phyloP scores from a whole-genome alignment of 2,888 invertebrate genomes.

The Physocephala rufipes region DNA sequence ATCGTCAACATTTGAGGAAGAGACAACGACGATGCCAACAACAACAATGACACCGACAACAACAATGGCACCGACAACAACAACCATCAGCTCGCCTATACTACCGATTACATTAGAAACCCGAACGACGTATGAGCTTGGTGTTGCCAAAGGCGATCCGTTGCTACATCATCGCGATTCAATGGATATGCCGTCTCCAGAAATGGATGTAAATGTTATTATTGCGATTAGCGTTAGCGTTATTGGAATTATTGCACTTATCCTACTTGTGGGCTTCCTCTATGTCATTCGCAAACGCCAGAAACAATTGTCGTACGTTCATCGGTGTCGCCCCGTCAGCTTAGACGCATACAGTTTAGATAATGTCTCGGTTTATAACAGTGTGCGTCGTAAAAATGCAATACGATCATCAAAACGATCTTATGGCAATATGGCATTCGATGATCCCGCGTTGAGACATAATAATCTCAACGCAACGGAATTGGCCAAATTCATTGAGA shows the following conservation, averaged over 20 bases:
- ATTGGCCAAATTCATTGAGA: constrained; percentile 77
- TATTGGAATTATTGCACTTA: constrained; percentile 80
- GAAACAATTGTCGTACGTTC: constrained; percentile 82
- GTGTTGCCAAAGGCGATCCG: constrained; percentile 42
- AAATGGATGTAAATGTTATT: constrained; percentile 74
- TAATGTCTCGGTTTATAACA: constrained; percentile 84
- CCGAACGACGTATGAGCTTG: constrained; percentile 19
- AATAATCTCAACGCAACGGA: constrained; percentile 80
- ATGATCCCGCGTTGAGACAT: constrained; percentile 81
- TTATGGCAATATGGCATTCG: constrained; percentile 90
- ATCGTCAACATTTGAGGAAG: constrained; percentile 22
- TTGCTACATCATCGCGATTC: constrained; percentile 51
- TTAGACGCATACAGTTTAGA: constrained; percentile 90
- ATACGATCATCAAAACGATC: constrained; percentile 83
- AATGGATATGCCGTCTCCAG: constrained; percentile 46
- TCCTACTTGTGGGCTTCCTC: constrained; percentile 79
- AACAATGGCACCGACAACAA: constrained; percentile 32
- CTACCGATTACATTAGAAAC: constrained; percentile 13
- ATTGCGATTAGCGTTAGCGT: constrained; percentile 84
- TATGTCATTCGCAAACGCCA: constrained; percentile 84
- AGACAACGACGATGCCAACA: constrained; percentile 23
- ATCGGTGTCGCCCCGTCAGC: constrained; percentile 87
- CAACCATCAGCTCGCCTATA: constrained; percentile 40
- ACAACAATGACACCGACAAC: constrained; percentile 42
- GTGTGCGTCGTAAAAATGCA: constrained; percentile 79